These are phyloP conservation scores for Mandrillus leucophaeus DNA, from an alignment of 2,113 vertebrate genomes.

Conservation along the genomic window DNA sequence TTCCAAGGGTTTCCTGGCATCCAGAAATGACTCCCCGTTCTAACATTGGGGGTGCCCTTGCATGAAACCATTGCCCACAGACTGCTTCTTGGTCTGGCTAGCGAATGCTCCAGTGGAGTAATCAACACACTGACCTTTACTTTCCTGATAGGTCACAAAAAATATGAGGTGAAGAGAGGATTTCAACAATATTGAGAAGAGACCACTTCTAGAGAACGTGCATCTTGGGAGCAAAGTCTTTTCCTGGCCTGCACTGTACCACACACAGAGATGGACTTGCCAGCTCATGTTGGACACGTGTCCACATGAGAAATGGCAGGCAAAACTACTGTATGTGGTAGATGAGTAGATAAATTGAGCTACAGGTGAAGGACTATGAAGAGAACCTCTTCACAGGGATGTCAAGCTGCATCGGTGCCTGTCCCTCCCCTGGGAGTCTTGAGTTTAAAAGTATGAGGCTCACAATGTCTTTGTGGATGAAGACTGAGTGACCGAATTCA, in stretches of 20 bases:
- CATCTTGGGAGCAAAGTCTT: background rate
- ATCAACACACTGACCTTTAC: background rate
- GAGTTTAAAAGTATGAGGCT: background rate
- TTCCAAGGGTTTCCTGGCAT: background rate
- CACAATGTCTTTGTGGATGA: background rate
- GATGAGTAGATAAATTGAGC: background rate
- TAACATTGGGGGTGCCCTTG: background rate
- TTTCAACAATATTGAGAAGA: background rate
- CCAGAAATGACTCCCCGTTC: background rate
- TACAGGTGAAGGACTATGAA: too few species aligned
- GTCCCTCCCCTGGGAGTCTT: background rate
- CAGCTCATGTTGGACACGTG: background rate
- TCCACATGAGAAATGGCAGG: background rate
- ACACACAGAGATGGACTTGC: fast-evolving
- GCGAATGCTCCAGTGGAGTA: background rate
- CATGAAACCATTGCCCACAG: background rate
- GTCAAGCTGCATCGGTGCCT: background rate
- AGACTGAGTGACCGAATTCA: background rate
- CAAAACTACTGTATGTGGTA: background rate
- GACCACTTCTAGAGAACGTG: background rate
- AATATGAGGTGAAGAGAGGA: background rate
- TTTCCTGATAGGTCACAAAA: background rate
- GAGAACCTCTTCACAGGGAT: background rate
- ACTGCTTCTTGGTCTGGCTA: background rate
- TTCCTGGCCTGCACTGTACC: background rate